These are phyloP conservation scores for Polyodon spathula DNA, from an alignment of 2,113 vertebrate species.

Conservation along the genomic window DNA sequence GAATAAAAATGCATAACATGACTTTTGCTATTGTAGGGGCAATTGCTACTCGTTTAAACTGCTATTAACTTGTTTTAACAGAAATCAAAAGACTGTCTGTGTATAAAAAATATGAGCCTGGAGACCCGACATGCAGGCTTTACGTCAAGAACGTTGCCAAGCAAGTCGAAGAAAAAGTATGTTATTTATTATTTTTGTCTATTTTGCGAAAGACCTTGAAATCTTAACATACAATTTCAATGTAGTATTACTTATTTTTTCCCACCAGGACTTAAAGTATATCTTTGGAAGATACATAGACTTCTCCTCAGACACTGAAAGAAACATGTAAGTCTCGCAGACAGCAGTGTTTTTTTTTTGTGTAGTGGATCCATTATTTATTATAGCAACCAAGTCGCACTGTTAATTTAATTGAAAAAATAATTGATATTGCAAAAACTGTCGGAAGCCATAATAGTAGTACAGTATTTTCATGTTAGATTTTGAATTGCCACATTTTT, in stretches of 20 bases:
- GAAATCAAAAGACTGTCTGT: conserved; percentile 90
- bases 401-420: no score
- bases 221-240: conserved; percentile 70
- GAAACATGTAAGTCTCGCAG: conserved; percentile 77
- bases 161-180: conserved; percentile 93
- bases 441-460: no score
- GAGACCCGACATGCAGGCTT: conserved; percentile 91
- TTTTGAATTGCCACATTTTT: no score
- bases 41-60: no score
- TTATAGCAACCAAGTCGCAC: no score
- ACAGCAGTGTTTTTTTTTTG: background rate
- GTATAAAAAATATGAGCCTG: conserved; percentile 89
- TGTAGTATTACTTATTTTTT: conserved; percentile 7
- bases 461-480: no score
- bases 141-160: conserved; percentile 97
- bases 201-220: conserved; percentile 46
- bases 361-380: no score
- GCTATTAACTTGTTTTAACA: no score
- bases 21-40: no score
- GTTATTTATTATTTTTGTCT: background rate
- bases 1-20: no score
- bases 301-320: conserved; percentile 75
- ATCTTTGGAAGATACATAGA: conserved; percentile 91
- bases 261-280: conserved; percentile 82
- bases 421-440: no score